These are phyloP conservation scores for Drosophila willistoni DNA, from an alignment of 1,140 invertebrate species.

Conservation along the genomic window DNA sequence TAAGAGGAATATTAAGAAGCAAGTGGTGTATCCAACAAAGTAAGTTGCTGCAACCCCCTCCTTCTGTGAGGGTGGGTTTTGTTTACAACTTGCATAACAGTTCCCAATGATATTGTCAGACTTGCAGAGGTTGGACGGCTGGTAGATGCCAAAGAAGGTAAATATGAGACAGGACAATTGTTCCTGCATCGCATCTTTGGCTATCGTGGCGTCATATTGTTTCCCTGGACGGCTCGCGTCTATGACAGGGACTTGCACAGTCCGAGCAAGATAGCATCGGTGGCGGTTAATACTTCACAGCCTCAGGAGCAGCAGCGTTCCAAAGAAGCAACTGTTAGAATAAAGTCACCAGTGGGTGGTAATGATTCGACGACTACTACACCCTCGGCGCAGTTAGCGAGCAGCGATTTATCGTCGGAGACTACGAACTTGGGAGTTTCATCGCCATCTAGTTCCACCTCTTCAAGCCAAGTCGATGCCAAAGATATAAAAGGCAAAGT, in stretches of 20 bases:
- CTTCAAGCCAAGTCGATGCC: constrained; percentile 80
- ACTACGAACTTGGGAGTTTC: constrained; percentile 40
- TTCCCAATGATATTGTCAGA: constrained; percentile 69
- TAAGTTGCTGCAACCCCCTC: constrained; percentile 36
- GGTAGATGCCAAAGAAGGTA: constrained; percentile 93
- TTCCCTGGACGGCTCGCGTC: constrained; percentile 97
- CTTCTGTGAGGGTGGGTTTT: not conserved
- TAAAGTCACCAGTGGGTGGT: constrained; percentile 59
- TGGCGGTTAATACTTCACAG: constrained; percentile 62
- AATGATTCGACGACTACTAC: constrained; percentile 6
- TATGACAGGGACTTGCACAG: constrained; percentile 94
- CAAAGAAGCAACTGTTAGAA: constrained; percentile 66
- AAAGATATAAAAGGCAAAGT: constrained; percentile 95
- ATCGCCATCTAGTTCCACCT: constrained; percentile 15
- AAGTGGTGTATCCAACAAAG: constrained; percentile 62
- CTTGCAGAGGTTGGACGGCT: constrained; percentile 86
- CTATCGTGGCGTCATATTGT: constrained; percentile 96
- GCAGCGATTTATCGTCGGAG: constrained; percentile 6
- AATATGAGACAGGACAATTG: constrained; percentile 97
- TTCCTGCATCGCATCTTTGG: constrained; percentile 98
- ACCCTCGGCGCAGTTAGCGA: constrained; percentile 25
- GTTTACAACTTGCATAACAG: constrained; percentile 26
- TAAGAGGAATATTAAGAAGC: constrained; percentile 60
- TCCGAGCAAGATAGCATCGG: constrained; percentile 70
- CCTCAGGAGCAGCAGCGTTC: constrained; percentile 50